Conservation (phyloP, 2,888 invertebrate species). For the Trichogramma dendrolimi region DNA sequence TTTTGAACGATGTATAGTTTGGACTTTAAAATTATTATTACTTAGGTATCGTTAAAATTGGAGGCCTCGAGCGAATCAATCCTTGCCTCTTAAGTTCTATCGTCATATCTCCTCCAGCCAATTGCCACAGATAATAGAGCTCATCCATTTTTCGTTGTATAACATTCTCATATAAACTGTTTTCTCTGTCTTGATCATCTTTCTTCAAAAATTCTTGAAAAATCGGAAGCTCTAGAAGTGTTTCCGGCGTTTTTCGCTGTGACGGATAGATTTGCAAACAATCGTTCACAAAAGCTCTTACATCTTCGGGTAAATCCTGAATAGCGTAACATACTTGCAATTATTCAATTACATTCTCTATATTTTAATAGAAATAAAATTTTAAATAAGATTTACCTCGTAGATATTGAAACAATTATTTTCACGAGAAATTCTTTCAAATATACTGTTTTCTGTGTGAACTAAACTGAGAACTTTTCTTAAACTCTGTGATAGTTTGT, state of each 20-base stretch:
- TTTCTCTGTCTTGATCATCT: slow-evolving; percentile 40
- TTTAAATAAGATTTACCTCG: slow-evolving; percentile 53
- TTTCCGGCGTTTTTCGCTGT: slow-evolving; percentile 60
- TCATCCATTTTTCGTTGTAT: slow-evolving; percentile 65
- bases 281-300: slow-evolving; percentile 64
- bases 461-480: slow-evolving; percentile 71
- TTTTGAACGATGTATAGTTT: not conserved
- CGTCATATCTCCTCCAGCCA: slow-evolving; percentile 92
- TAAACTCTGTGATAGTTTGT: slow-evolving; percentile 71
- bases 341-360: slow-evolving; percentile 12
- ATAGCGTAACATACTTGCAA: slow-evolving; percentile 30
- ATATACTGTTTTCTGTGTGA: slow-evolving; percentile 59
- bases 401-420: slow-evolving; percentile 67
- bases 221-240: slow-evolving; percentile 57
- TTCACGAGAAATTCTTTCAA: slow-evolving; percentile 74
- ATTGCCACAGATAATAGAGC: slow-evolving; percentile 90
- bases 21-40: slow-evolving; percentile 46
- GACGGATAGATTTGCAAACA: slow-evolving; percentile 69
- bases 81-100: slow-evolving; percentile 86
- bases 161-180: slow-evolving; percentile 51
- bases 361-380: slow-evolving; percentile 8
- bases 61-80: slow-evolving; percentile 79
- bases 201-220: slow-evolving; percentile 53
- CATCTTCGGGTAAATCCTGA: slow-evolving; percentile 59
- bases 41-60: slow-evolving; percentile 76